A percentile compares a stretch with the other conserved stretches of the same genome.
Evolutionary conservation across 2,797 vertebrate genomes (phyloP).

Genomic region (Sylvia borin): DNA sequence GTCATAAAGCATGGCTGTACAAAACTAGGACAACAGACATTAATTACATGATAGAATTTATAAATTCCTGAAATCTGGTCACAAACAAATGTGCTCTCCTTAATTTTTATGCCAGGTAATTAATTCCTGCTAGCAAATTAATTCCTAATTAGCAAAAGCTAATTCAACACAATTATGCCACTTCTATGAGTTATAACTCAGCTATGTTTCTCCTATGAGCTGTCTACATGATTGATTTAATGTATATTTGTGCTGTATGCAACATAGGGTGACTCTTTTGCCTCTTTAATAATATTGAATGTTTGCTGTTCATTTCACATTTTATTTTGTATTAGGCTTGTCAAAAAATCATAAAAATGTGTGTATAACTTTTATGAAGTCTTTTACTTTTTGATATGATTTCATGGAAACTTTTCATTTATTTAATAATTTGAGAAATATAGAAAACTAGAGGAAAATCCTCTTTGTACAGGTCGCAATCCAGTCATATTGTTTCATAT

Average conservation of each 20-base stretch:
- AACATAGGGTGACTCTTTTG: background rate
- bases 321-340: background rate
- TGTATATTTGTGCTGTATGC: background rate
- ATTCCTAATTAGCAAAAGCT: background rate
- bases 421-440: background rate
- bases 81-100: background rate
- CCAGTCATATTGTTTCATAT: background rate
- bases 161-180: background rate
- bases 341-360: background rate
- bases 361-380: background rate
- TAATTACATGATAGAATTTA: background rate
- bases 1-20: background rate
- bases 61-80: background rate
- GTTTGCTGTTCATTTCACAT: background rate
- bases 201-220: background rate
- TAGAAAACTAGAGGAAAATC: background rate
- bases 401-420: background rate
- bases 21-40: background rate
- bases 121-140: background rate
- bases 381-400: background rate
- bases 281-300: background rate
- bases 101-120: background rate
- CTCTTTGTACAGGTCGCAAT: background rate
- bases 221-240: background rate
- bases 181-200: background rate